phyloP scores from a whole-genome alignment of 2,113 vertebrate species.

The Hippocampus mohnikei region DNA sequence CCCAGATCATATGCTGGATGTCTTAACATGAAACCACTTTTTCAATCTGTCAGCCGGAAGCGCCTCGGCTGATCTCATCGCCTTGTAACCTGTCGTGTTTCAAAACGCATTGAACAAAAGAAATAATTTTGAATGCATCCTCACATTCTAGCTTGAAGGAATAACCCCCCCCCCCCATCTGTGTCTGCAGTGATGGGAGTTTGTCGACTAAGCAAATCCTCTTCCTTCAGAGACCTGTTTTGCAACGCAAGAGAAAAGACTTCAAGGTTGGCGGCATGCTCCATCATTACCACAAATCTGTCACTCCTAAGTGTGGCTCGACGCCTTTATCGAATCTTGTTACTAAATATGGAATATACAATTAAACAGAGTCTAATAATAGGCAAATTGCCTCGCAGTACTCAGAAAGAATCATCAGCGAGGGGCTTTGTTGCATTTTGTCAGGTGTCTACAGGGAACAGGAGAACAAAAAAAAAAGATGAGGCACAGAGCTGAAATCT shows the following conservation, averaged over 20 bases:
- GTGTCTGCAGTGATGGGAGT: constrained; percentile 83
- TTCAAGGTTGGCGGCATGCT: constrained; percentile 77
- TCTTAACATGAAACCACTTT: constrained; percentile 50
- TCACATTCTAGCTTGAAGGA: constrained; percentile 22
- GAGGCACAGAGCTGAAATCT: constrained; percentile 37
- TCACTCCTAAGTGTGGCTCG: constrained; percentile 52
- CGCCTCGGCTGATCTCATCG: constrained; percentile 12
- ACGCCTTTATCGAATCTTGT: constrained; percentile 19
- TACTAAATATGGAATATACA: constrained; percentile 62
- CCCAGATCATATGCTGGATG: constrained; percentile 33
- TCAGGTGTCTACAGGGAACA: constrained; percentile 62
- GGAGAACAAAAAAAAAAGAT: constrained; percentile 21
- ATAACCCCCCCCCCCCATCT: constrained; percentile 15
- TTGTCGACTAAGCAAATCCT: constrained; percentile 96
- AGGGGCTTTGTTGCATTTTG: constrained; percentile 63
- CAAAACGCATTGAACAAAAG: constrained; percentile 20
- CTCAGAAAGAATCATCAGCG: constrained; percentile 56
- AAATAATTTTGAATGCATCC: constrained; percentile 16
- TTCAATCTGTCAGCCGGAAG: constrained; percentile 39
- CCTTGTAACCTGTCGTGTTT: constrained; percentile 43
- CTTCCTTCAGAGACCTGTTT: constrained; percentile 92
- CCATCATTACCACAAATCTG: constrained; percentile 29
- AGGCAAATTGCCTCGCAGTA: constrained; percentile 42
- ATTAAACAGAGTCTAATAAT: constrained; percentile 60
- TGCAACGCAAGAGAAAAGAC: constrained; percentile 92